phyloP scores from a whole-genome alignment of 2,113 vertebrate genomes.

The Noturus placidus region DNA sequence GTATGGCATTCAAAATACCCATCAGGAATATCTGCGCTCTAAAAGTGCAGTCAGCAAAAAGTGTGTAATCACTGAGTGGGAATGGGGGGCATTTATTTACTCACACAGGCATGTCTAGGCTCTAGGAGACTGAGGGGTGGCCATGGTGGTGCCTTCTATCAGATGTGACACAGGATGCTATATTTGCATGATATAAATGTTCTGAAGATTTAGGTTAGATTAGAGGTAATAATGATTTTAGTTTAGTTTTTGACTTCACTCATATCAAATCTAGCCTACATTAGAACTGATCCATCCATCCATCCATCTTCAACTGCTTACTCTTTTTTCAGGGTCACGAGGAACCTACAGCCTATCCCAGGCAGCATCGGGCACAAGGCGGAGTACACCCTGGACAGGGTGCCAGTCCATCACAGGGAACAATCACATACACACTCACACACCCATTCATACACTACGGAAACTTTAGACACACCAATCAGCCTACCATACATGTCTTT shows the following conservation, averaged over 20 bases:
- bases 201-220: background rate
- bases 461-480: too few relatives aligned
- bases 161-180: background rate
- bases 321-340: too few relatives aligned
- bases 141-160: background rate
- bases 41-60: slow-evolving; percentile 52
- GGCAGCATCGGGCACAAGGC: too few relatives aligned
- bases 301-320: too few relatives aligned
- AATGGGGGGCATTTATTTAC: background rate
- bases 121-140: background rate
- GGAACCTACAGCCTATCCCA: too few relatives aligned
- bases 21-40: slow-evolving; percentile 43
- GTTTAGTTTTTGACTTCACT: background rate
- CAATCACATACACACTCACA: too few relatives aligned
- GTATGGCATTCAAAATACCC: slow-evolving; percentile 43
- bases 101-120: background rate
- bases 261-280: background rate
- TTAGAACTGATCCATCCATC: background rate
- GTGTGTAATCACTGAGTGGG: slow-evolving; percentile 40
- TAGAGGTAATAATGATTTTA: background rate
- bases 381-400: too few relatives aligned
- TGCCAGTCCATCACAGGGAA: too few relatives aligned
- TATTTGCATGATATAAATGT: background rate
- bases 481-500: too few relatives aligned
- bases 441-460: too few relatives aligned